A percentile compares a stretch with the other conserved stretches of the same genome.
phyloP scores from a whole-genome alignment of 2,888 invertebrate species.

The Ptychoptera contaminata region DNA sequence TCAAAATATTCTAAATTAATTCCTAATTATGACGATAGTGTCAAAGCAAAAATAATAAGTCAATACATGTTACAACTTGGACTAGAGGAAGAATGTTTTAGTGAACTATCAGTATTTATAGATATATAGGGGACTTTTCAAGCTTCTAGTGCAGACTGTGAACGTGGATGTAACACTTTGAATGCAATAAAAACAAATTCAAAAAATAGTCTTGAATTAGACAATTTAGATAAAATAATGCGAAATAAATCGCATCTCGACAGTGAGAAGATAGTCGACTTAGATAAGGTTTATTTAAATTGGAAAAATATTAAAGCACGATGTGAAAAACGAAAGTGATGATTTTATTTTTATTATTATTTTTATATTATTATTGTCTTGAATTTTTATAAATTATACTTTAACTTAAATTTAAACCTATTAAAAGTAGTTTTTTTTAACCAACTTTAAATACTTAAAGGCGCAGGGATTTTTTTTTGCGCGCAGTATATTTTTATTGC shows the following conservation, averaged over 20 bases:
- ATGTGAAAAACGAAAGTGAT: conserved; percentile 2
- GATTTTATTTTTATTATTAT: too few species aligned
- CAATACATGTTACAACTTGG: too few species aligned
- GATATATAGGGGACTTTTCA: conserved; percentile 4
- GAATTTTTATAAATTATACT: too few species aligned
- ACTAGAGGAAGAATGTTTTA: too few species aligned
- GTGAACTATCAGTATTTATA: conserved; percentile 1
- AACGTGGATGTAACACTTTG: conserved; percentile 2
- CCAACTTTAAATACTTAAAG: too few species aligned
- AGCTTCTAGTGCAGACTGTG: conserved; percentile 4
- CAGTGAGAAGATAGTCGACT: conserved; percentile 1
- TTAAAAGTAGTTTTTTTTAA: too few species aligned
- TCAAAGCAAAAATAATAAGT: too few species aligned
- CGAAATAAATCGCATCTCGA: conserved; percentile 2
- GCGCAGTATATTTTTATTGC: too few species aligned
- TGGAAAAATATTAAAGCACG: conserved; percentile 1
- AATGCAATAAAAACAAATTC: conserved; percentile 6
- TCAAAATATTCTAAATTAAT: conserved; percentile 5
- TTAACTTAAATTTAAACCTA: too few species aligned
- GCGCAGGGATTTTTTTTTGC: too few species aligned
- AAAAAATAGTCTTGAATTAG: conserved; percentile 1
- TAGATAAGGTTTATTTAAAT: conserved; percentile 4
- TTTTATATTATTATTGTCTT: too few species aligned
- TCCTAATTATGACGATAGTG: conserved; percentile 4
- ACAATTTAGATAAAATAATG: conserved; percentile 5